Percentiles rank a stretch among this genome's conserved stretches.
These are phyloP conservation scores for Cataglyphis livida DNA, from an alignment of 2,888 invertebrate genomes.

Conservation along the genomic window DNA sequence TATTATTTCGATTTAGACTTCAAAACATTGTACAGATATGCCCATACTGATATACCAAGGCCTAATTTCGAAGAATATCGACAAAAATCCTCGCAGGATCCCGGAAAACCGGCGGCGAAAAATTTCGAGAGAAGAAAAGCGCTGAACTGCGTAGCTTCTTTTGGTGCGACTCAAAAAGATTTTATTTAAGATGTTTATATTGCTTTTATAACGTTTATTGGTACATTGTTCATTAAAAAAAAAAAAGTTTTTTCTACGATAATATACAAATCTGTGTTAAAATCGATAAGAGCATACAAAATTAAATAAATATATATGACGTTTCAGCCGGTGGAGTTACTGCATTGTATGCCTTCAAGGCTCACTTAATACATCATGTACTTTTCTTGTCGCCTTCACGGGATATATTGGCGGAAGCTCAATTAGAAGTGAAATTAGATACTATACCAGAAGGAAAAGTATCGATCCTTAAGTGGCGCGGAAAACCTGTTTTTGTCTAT, in stretches of 20 bases:
- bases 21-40: constrained; percentile 82
- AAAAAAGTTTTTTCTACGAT: background rate
- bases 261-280: background rate
- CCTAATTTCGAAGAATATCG: constrained; percentile 88
- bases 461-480: constrained; percentile 92
- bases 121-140: constrained; percentile 85
- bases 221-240: background rate
- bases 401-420: constrained; percentile 92
- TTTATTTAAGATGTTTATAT: background rate
- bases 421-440: constrained; percentile 90
- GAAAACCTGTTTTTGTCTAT: constrained; percentile 93
- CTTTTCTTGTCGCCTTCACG: constrained; percentile 89
- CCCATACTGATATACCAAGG: constrained; percentile 88
- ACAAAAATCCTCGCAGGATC: constrained; percentile 83
- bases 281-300: no score
- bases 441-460: constrained; percentile 90
- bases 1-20: constrained; percentile 8
- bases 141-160: constrained; percentile 86
- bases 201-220: background rate
- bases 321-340: constrained; percentile 87
- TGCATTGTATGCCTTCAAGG: constrained; percentile 89
- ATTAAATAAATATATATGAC: background rate
- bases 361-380: constrained; percentile 87
- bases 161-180: constrained; percentile 78
- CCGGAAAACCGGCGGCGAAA: constrained; percentile 80